A percentile compares a stretch with the other conserved stretches of the same genome.
These are phyloP conservation scores for Tadarida brasiliensis DNA, from an alignment of 2,797 vertebrate species.

Conservation along the genomic window DNA sequence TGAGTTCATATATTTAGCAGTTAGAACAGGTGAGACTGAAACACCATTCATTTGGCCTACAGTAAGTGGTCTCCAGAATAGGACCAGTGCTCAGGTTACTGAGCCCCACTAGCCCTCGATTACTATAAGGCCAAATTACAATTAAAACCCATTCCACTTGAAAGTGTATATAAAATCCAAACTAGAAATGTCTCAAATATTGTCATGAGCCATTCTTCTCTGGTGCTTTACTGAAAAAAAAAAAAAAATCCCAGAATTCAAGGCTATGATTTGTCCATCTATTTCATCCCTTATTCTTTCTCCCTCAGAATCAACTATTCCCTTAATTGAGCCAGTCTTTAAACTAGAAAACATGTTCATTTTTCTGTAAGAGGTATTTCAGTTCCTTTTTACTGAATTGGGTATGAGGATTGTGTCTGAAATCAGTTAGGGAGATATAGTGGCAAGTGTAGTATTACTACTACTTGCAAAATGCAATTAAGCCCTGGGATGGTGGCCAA, in stretches of 20 bases:
- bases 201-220: neutral
- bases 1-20: neutral
- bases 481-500: slow-evolving; percentile 71
- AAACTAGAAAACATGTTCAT: slow-evolving; percentile 25
- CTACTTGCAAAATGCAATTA: slow-evolving; percentile 74
- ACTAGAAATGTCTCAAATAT: neutral
- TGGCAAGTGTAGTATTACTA: slow-evolving; percentile 26
- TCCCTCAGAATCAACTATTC: neutral
- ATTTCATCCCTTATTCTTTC: neutral
- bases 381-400: slow-evolving; percentile 50
- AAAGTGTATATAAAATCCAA: neutral
- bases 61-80: neutral
- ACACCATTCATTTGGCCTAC: neutral
- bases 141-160: neutral
- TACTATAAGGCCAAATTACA: neutral
- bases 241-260: neutral
- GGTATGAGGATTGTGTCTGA: slow-evolving; percentile 29
- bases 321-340: slow-evolving; percentile 50
- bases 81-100: neutral
- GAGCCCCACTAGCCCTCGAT: neutral
- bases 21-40: neutral
- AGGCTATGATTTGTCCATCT: neutral
- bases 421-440: slow-evolving; percentile 47
- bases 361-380: slow-evolving; percentile 58
- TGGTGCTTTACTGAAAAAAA: neutral